Evolutionary conservation across 2,113 vertebrate genomes (phyloP), one percentile per base, ranked within the genome.

Genomic region (Lichenostomus cassidix): DNA sequence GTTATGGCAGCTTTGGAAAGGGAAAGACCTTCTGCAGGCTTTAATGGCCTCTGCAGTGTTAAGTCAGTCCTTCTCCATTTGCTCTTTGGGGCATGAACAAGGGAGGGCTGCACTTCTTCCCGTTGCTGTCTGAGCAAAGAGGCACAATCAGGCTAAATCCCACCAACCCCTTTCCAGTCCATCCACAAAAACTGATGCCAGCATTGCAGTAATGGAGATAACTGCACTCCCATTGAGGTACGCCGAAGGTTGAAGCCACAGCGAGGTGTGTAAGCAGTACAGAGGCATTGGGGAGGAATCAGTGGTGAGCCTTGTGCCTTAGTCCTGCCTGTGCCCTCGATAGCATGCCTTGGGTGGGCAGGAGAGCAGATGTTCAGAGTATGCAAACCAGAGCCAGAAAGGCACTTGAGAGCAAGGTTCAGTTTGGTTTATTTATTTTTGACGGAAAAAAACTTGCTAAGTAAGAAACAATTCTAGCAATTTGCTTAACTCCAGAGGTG

Each of bases 181-280:
- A 46, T 29, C 47, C 44, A 29, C 56, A 63, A 27, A 39, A 67
- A 35, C 21, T 59, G 33, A 14, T 67, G 65, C 9, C 53, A 52
- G 58, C 33, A 15, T 4, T 73, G 65, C 59, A 65, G 73, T 42
- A 59, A 27, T 24, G 33, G 69, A 77, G 39, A 47, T 27, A 83
- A 2, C 13, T 22, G 12, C 39, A 6, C 8, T 35, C 33, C 39
- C 59, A 11, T 15, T 8, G 7, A 25, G 50, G 47, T 41, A 64
- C 22, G 29, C 19, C 0, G 0, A 12, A 33, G 39, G n/a, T 9
- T 52, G 37, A 49, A 73, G 49, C 35, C 56, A 17, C 7, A 29
- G 16, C 3, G 0, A 68, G 44, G 23, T 68, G 14, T 35, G 7
- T 46, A 58, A 86, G 46, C 28, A 33, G 37, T 23, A 10, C 0